These are phyloP conservation scores for Picathartes gymnocephalus DNA, from an alignment of 2,113 vertebrate species.

Conservation along the genomic window DNA sequence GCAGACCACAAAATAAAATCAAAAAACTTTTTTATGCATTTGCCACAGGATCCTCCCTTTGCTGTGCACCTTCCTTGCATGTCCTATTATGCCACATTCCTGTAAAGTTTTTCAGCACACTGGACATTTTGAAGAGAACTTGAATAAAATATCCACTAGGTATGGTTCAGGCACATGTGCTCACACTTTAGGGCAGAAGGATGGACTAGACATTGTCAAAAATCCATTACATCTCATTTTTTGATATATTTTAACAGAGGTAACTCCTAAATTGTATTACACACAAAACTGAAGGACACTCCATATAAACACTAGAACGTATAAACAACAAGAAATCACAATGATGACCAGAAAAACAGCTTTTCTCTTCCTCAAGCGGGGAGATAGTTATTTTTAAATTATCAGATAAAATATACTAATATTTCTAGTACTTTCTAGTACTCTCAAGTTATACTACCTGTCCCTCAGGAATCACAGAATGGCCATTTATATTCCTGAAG, in stretches of 20 bases:
- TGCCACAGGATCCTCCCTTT: background rate
- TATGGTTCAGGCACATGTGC: background rate
- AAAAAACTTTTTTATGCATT: background rate
- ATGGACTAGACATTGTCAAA: background rate
- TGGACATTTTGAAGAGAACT: background rate
- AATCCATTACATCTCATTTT: background rate
- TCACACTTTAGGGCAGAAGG: background rate
- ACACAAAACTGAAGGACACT: background rate
- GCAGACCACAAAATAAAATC: background rate
- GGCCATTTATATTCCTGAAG: background rate
- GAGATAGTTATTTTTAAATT: background rate
- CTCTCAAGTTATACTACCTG: background rate
- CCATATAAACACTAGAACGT: background rate
- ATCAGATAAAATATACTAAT: background rate
- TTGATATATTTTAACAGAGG: background rate
- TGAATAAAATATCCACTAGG: background rate
- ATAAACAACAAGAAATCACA: background rate
- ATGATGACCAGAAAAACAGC: background rate
- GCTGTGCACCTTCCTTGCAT: background rate
- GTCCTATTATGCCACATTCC: background rate
- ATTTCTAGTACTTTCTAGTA: background rate
- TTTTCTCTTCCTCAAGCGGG: background rate
- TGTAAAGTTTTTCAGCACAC: background rate
- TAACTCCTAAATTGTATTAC: background rate
- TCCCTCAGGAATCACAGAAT: background rate